Percentiles rank a stretch among this genome's conserved stretches.
Conservation (phyloP, 2,888 invertebrate species). For the Papilio demoleus region DNA sequence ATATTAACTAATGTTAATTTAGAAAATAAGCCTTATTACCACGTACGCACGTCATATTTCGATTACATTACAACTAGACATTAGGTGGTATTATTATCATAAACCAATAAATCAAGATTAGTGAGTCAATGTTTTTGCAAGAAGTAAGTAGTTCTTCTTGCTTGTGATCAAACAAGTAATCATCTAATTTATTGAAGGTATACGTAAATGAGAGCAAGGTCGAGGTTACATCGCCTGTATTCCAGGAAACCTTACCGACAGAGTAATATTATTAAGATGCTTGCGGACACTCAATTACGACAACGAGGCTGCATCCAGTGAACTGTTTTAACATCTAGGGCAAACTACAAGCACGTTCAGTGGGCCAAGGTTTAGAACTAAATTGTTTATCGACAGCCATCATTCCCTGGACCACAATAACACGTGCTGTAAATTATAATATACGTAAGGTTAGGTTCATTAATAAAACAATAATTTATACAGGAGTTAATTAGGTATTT, state of each 20-base stretch:
- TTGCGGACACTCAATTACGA: conserved; percentile 27
- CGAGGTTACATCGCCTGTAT: conserved; percentile 4
- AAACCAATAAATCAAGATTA: background rate
- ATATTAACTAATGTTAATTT: too few relatives aligned
- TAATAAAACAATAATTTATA: background rate
- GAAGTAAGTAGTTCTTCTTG: background rate
- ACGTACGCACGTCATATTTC: too few relatives aligned
- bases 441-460: background rate
- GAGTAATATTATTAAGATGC: conserved; percentile 22
- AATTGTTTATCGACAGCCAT: conserved; percentile 22
- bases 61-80: background rate
- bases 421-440: background rate
- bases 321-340: conserved; percentile 18
- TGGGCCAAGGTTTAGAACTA: conserved; percentile 21
- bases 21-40: too few relatives aligned
- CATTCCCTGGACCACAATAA: conserved; percentile 1
- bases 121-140: background rate
- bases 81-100: too few relatives aligned
- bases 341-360: conserved; percentile 5
- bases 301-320: conserved; percentile 14
- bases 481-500: background rate
- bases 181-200: background rate
- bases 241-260: conserved; percentile 14
- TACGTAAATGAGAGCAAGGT: conserved; percentile 10
- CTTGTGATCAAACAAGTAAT: background rate